Conservation (phyloP, 2,888 invertebrate species). For the Dromius quadrimaculatus region DNA sequence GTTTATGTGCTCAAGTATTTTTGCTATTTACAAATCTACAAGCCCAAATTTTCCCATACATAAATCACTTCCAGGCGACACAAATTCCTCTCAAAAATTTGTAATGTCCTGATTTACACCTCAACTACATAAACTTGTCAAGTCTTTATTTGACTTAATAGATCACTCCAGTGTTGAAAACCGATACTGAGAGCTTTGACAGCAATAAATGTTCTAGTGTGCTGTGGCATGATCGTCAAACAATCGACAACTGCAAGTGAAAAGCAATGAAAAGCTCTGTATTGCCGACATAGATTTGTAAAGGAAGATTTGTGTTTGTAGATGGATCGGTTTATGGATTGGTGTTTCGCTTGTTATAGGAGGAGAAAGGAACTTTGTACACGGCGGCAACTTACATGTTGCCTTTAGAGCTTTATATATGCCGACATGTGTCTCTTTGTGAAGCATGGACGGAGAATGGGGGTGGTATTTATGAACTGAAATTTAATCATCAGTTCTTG, state of each 20-base stretch:
- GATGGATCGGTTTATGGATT: not conserved
- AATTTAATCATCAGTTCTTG: too few species aligned
- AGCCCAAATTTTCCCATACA: too few species aligned
- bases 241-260: slow-evolving; percentile 22
- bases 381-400: slow-evolving; percentile 34
- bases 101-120: slow-evolving; percentile 13
- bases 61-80: not conserved
- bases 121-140: slow-evolving; percentile 37
- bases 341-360: slow-evolving; percentile 31
- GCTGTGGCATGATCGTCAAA: slow-evolving; percentile 32
- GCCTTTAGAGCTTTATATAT: slow-evolving; percentile 39
- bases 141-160: not conserved
- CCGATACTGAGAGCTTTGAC: not conserved
- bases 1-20: too few species aligned
- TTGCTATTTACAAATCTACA: slow-evolving; percentile 17
- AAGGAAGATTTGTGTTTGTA: slow-evolving; percentile 34
- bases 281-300: slow-evolving; percentile 4
- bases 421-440: slow-evolving; percentile 40
- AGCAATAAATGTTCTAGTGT: slow-evolving; percentile 34
- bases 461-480: too few species aligned
- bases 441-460: not conserved
- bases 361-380: slow-evolving; percentile 32
- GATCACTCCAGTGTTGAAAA: slow-evolving; percentile 8
- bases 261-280: slow-evolving; percentile 20
- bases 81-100: slow-evolving; percentile 16